Conservation (phyloP, 1,140 invertebrate genomes). For the Bursaphelenchus mucronatus region DNA sequence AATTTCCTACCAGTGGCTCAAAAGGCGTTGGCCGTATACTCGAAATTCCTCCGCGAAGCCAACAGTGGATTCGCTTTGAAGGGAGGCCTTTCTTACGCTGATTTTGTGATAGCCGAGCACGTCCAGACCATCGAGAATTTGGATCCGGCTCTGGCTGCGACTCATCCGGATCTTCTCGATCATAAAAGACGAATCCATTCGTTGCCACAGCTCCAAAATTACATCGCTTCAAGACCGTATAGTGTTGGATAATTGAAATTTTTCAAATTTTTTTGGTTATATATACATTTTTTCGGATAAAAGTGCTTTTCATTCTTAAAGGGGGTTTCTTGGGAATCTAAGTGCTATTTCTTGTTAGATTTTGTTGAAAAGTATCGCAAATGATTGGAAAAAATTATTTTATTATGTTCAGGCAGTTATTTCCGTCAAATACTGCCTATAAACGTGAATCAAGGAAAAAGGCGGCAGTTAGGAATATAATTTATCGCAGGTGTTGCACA, state of each 20-base stretch:
- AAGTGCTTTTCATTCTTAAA: no score
- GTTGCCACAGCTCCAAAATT: slow-evolving; percentile 15
- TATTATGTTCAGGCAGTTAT: no score
- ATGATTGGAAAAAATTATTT: no score
- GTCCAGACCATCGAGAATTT: slow-evolving; percentile 16
- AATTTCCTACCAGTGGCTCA: slow-evolving; percentile 19
- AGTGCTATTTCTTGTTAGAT: no score
- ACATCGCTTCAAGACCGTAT: slow-evolving; percentile 5
- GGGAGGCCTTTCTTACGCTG: background rate
- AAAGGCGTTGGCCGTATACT: slow-evolving; percentile 16
- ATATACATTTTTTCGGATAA: no score
- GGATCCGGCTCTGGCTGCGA: slow-evolving; percentile 12
- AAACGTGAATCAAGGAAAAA: no score
- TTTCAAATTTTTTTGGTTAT: no score
- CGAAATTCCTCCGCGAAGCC: slow-evolving; percentile 1
- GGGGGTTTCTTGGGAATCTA: no score
- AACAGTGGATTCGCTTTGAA: slow-evolving; percentile 15
- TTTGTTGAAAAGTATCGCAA: no score
- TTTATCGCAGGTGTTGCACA: no score
- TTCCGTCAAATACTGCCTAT: no score
- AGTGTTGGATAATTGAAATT: slow-evolving; percentile 5
- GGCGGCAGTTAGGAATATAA: no score
- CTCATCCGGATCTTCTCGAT: slow-evolving; percentile 4
- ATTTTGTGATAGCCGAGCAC: slow-evolving; percentile 24
- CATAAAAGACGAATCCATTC: slow-evolving; percentile 11